A percentile compares a stretch with the other conserved stretches of the same genome.
phyloP scores from a whole-genome alignment of 2,113 vertebrate species.

The Galeopterus variegatus region DNA sequence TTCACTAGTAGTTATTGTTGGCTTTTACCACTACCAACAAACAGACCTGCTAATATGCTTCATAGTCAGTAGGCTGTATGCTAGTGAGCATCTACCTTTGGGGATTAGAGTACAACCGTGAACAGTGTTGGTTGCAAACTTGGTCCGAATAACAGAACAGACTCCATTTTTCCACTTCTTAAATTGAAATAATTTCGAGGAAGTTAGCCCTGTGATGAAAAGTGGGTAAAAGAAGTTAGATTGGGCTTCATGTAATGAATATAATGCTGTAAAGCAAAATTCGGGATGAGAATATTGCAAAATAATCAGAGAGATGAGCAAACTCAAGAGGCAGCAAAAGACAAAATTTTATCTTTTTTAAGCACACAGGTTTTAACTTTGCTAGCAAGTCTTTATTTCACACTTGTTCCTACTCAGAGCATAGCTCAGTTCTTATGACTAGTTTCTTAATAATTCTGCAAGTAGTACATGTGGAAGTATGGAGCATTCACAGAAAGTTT shows the following conservation, averaged over 20 bases:
- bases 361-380: neutral
- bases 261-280: neutral
- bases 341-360: neutral
- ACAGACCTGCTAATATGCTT: neutral
- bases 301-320: neutral
- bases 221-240: neutral
- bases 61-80: neutral
- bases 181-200: neutral
- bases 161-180: neutral
- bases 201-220: neutral
- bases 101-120: neutral
- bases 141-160: neutral
- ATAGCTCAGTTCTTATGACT: neutral
- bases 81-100: neutral
- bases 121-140: neutral
- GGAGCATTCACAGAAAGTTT: constrained; percentile 37
- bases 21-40: neutral
- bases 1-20: neutral
- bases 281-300: neutral
- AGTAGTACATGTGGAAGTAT: constrained; percentile 22
- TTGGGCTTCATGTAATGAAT: neutral
- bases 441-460: constrained; percentile 27
- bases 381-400: neutral
- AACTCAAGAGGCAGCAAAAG: neutral
- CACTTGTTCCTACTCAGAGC: neutral